A percentile compares a stretch with the other conserved stretches of the same genome.
These are phyloP conservation scores for Macropis europaea DNA, from an alignment of 2,888 invertebrate genomes.

Conservation along the genomic window DNA sequence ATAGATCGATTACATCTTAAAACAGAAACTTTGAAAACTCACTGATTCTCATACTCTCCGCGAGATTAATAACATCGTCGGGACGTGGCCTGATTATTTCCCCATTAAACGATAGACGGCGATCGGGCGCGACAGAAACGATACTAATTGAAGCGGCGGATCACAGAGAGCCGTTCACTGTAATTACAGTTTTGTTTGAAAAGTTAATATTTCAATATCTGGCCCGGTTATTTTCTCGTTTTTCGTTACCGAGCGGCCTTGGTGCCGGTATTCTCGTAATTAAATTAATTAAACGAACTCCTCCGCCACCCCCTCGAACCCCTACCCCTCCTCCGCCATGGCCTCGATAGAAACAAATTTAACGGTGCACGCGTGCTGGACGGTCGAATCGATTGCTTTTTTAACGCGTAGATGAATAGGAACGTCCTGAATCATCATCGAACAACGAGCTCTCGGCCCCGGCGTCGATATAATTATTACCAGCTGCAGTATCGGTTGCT, in stretches of 20 bases:
- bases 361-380: slow-evolving; percentile 5
- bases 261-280: background rate
- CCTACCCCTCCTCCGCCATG: slow-evolving; percentile 4
- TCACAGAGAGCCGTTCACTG: background rate
- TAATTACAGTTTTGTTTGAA: slow-evolving; percentile 44
- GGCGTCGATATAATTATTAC: slow-evolving; percentile 61
- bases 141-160: slow-evolving; percentile 13
- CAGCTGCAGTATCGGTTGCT: slow-evolving; percentile 54
- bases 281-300: slow-evolving; percentile 55
- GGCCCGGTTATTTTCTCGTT: slow-evolving; percentile 17
- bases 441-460: slow-evolving; percentile 39
- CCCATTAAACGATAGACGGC: no score
- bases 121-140: no score
- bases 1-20: no score
- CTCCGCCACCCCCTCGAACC: background rate
- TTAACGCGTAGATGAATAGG: slow-evolving; percentile 39
- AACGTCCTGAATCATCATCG: slow-evolving; percentile 54
- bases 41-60: no score
- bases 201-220: slow-evolving; percentile 47
- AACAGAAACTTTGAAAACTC: no score
- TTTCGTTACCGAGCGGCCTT: slow-evolving; percentile 6
- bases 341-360: slow-evolving; percentile 25
- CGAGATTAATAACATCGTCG: no score
- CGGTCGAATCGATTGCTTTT: slow-evolving; percentile 48
- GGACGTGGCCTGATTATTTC: no score